Evolutionary conservation across 2,797 vertebrate genomes (phyloP), one percentile per base, ranked within the genome.

Genomic region (Microhierax caerulescens): DNA sequence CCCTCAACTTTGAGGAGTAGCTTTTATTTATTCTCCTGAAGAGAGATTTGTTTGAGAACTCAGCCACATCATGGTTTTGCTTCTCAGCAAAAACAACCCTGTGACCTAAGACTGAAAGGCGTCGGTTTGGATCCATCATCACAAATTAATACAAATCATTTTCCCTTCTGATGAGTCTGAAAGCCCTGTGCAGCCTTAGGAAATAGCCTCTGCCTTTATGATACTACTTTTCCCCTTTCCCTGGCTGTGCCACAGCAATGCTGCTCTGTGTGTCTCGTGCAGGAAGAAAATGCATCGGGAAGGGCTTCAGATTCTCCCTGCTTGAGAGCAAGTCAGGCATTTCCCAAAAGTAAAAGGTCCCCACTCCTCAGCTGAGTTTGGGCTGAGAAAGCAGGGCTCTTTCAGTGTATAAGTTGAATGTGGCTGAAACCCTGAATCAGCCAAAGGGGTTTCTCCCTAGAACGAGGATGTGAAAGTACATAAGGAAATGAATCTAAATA

Each of bases 211-310:
- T 84, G 27, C 14, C 32, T 83, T 68, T 72, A 24, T 5, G 23
- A 28, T 5, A 50, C 30, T 9, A 5, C 2, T 43, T 83, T 45
- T 8, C 28, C 32, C n/a, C 27, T 81, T 90, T 75, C 16, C n/a
- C 11, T 54, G n/a, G 16, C 20, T 1, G 0, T 72, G 61, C 20
- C 41, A 28, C 18, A 23, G 21, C 32, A 64, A 5, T 3, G 2
- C 19, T 73, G 8, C 30, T 65, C 36, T 39, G 19, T 13, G 21
- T 70, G 54, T 36, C 39, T 27, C 5, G 0, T 36, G 43, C 19
- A 48, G 59, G 30, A 45, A 85, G 81, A 69, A 37, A 25, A 9
- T 10, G 16, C 9, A 0, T 15, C 1, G 4, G 34, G 37, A 88
- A 85, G 20, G 36, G 7, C 60, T 91, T 70, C 36, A 41, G 64